Percentiles rank a stretch among this genome's conserved stretches.
Evolutionary conservation across 1,140 invertebrate species (phyloP).

Genomic region (Nylanderia fulva): DNA sequence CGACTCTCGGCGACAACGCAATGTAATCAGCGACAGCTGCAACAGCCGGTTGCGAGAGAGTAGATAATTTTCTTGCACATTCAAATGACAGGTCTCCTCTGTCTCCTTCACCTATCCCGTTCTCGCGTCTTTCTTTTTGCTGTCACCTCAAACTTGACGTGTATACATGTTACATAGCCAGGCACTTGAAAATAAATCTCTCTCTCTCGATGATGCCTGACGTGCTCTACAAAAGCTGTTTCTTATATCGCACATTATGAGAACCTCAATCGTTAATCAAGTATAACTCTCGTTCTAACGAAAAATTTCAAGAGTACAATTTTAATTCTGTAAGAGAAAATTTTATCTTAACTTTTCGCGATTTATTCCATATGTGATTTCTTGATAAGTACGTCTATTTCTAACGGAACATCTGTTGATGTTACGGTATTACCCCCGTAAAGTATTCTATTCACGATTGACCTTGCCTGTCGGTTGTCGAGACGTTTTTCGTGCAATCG

Average conservation of each 20-base stretch:
- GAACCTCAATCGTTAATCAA: background rate
- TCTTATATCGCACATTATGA: background rate
- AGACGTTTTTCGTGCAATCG: constrained; percentile 54
- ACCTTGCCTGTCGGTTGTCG: constrained; percentile 34
- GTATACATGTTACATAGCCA: background rate
- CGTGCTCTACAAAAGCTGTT: background rate
- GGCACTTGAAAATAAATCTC: constrained; percentile 28
- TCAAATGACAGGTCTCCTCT: background rate
- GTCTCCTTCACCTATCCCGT: constrained; percentile 16
- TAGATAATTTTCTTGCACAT: constrained; percentile 54
- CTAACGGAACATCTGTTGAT: constrained; percentile 1
- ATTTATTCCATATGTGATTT: background rate
- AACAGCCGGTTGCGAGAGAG: constrained; percentile 33
- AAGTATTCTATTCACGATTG: constrained; percentile 27
- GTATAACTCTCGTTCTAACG: background rate
- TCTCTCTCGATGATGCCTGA: background rate
- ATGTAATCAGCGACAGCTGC: constrained; percentile 13
- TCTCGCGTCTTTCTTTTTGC: constrained; percentile 8
- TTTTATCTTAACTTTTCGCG: background rate
- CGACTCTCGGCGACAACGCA: constrained; percentile 9
- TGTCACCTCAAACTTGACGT: constrained; percentile 20
- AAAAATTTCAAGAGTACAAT: background rate
- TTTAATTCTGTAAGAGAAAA: background rate
- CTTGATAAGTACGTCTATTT: background rate
- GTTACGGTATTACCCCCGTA: background rate